Conservation (phyloP, 1,140 invertebrate species). For the Drosophila kepulauana region DNA sequence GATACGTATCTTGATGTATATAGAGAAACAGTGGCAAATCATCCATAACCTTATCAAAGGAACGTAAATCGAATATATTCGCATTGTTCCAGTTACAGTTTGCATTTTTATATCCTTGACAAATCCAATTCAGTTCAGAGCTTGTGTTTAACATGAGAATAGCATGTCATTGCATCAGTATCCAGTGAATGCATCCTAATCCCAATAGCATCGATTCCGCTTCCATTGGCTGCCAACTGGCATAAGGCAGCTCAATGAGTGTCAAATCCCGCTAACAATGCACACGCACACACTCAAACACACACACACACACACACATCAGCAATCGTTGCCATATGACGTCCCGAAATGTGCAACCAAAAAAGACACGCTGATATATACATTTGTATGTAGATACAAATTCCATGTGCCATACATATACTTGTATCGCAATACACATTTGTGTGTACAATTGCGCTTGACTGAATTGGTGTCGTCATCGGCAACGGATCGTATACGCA, state of each 20-base stretch:
- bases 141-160: conserved; percentile 49
- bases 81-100: conserved; percentile 24
- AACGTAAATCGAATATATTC: conserved; percentile 13
- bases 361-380: conserved; percentile 48
- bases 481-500: conserved; percentile 70
- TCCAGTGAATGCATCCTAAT: conserved; percentile 45
- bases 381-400: conserved; percentile 1
- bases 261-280: conserved; percentile 57
- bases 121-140: conserved; percentile 42
- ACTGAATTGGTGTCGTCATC: conserved; percentile 53
- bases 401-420: conserved; percentile 23
- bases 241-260: conserved; percentile 68
- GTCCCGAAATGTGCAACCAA: conserved; percentile 54
- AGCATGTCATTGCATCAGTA: conserved; percentile 46
- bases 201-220: conserved; percentile 47
- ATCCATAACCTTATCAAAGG: neutral
- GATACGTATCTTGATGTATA: neutral
- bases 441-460: conserved; percentile 59
- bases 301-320: conserved; percentile 1
- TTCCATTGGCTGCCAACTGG: conserved; percentile 49
- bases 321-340: conserved; percentile 26
- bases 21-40: neutral
- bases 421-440: conserved; percentile 52
- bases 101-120: conserved; percentile 39
- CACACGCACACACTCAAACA: conserved; percentile 5